phyloP scores from a whole-genome alignment of 2,113 vertebrate species.

The Petromus typicus region DNA sequence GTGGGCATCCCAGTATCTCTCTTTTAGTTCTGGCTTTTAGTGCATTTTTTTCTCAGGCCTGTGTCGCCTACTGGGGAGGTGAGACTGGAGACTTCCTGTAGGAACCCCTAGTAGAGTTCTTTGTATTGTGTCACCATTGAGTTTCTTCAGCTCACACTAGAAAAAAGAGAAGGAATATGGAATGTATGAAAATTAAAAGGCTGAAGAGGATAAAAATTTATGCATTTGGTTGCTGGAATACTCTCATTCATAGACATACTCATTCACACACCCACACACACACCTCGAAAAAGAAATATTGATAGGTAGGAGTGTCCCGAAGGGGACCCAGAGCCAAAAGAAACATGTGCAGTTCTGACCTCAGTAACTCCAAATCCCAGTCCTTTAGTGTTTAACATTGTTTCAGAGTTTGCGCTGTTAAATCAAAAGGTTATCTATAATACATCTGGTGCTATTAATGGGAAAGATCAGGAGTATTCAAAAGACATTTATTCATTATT shows the following conservation, averaged over 20 bases:
- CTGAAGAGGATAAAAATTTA: slow-evolving; percentile 80
- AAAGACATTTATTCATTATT: slow-evolving; percentile 94
- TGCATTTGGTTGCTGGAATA: slow-evolving; percentile 75
- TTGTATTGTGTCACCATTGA: slow-evolving; percentile 45
- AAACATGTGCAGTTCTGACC: slow-evolving; percentile 87
- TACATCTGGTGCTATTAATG: slow-evolving; percentile 90
- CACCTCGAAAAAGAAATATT: slow-evolving; percentile 58
- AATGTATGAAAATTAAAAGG: slow-evolving; percentile 77
- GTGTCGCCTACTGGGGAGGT: no score
- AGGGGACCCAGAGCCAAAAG: slow-evolving; percentile 77
- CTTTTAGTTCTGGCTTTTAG: no score
- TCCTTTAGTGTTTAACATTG: slow-evolving; percentile 88
- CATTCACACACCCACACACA: slow-evolving; percentile 53
- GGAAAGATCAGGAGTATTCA: slow-evolving; percentile 89
- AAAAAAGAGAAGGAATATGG: slow-evolving; percentile 70
- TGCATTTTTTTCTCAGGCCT: no score
- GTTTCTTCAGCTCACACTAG: slow-evolving; percentile 70
- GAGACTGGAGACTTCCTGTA: no score
- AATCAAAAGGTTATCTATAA: slow-evolving; percentile 93
- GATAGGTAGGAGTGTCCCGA: slow-evolving; percentile 64
- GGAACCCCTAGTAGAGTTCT: no score
- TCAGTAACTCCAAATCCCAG: slow-evolving; percentile 82
- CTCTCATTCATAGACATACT: background rate
- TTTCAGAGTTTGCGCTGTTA: slow-evolving; percentile 91
- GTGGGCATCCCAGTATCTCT: no score